Evolutionary conservation across 1,140 invertebrate genomes (phyloP).

Genomic region (Daktulosphaira vitifoliae): DNA sequence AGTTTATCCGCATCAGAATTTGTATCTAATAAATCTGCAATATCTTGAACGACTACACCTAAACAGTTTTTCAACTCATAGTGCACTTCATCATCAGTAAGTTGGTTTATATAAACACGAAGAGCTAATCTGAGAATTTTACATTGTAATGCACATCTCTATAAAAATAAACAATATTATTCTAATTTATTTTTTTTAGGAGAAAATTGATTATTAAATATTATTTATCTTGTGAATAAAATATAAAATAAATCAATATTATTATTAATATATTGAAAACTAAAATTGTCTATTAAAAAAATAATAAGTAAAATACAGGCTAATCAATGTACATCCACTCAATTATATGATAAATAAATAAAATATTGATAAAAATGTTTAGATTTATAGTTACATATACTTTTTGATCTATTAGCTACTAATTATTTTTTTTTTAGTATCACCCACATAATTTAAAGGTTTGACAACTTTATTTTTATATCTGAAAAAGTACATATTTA

Average conservation of each 20-base stretch:
- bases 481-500: no score
- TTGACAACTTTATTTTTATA: no score
- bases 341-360: no score
- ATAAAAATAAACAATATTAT: neutral
- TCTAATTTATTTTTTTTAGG: neutral
- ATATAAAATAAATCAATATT: constrained; percentile 5
- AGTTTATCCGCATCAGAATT: constrained; percentile 36
- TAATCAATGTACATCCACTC: no score
- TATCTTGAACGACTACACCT: constrained; percentile 35
- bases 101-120: constrained; percentile 37
- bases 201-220: constrained; percentile 7
- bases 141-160: constrained; percentile 38
- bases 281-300: neutral
- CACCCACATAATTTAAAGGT: no score
- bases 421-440: no score
- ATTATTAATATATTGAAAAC: constrained; percentile 2
- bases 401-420: no score
- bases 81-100: constrained; percentile 38
- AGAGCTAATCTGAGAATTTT: constrained; percentile 37
- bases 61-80: constrained; percentile 38
- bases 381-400: no score
- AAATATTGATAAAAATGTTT: no score
- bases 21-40: constrained; percentile 38
- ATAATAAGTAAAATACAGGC: neutral
- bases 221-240: neutral